Percentiles rank a stretch among this genome's conserved stretches.
Conservation (phyloP, 2,797 vertebrate species). For the Acanthopagrus latus region DNA sequence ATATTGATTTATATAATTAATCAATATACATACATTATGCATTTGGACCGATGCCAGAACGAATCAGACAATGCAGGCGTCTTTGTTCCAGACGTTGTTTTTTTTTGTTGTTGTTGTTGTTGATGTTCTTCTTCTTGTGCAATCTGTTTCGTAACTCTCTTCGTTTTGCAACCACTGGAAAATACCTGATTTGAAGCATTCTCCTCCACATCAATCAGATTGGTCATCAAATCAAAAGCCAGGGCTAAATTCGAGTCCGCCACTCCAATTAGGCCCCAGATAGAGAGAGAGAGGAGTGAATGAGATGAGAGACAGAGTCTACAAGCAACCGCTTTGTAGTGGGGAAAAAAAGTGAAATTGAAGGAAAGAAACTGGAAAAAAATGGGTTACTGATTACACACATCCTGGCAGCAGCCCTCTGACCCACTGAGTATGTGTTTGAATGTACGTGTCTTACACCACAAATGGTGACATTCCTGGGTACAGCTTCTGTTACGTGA, state of each 20-base stretch:
- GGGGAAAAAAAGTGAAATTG: background rate
- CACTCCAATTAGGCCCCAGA: constrained; percentile 59
- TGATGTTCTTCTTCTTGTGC: background rate
- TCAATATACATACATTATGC: constrained; percentile 38
- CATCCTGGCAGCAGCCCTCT: constrained; percentile 11
- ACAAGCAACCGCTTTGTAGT: background rate
- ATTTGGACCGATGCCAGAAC: background rate
- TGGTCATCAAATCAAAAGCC: constrained; percentile 54
- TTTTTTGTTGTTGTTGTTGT: background rate
- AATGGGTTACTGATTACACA: constrained; percentile 32
- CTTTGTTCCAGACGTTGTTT: background rate
- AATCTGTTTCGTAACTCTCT: constrained; percentile 6
- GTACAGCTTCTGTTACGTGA: constrained; percentile 27
- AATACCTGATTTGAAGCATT: constrained; percentile 55
- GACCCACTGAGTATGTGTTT: constrained; percentile 21
- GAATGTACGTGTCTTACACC: constrained; percentile 3
- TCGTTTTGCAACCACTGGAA: constrained; percentile 37
- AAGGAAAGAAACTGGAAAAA: constrained; percentile 20
- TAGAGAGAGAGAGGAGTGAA: background rate
- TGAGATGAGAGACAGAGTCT: too few relatives aligned
- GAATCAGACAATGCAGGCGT: constrained; percentile 7
- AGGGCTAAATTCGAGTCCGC: constrained; percentile 58
- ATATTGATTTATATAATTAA: constrained; percentile 39
- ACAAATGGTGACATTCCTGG: constrained; percentile 32
- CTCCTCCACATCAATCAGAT: constrained; percentile 48